Percentiles rank a stretch among this genome's conserved stretches.
Evolutionary conservation across 2,888 invertebrate genomes (phyloP).

Genomic region (Cheilosia soror): DNA sequence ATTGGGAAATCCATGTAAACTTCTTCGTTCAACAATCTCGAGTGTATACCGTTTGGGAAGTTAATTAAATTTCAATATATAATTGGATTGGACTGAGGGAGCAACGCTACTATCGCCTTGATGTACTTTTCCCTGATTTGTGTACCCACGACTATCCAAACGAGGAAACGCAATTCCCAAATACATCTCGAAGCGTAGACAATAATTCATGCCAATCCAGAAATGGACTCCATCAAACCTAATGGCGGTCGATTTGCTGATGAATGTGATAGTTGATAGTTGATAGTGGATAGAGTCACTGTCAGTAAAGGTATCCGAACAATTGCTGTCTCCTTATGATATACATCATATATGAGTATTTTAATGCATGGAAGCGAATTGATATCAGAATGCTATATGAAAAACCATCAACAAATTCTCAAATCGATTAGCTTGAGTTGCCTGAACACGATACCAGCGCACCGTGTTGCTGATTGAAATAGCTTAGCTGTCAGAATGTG

Average conservation of each 20-base stretch:
- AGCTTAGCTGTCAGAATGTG: constrained; percentile 33
- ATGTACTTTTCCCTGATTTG: too few species aligned
- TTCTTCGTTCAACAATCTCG: not conserved
- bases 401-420: constrained; percentile 2
- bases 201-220: not conserved
- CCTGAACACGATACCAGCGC: constrained; percentile 1
- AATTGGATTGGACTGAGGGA: not conserved
- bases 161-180: not conserved
- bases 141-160: not conserved
- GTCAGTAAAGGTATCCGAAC: not conserved
- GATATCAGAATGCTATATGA: not conserved
- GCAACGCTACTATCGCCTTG: not conserved
- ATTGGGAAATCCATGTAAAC: constrained; percentile 7
- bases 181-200: too few species aligned
- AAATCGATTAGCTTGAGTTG: constrained; percentile 47
- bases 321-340: not conserved
- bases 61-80: constrained; percentile 40
- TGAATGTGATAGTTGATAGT: constrained; percentile 1
- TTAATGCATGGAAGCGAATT: not conserved
- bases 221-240: not conserved
- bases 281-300: not conserved
- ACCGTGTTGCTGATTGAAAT: constrained; percentile 37
- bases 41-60: not conserved
- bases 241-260: not conserved
- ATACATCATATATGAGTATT: not conserved